Percentiles rank a stretch among this genome's conserved stretches.
Evolutionary conservation across 2,888 invertebrate genomes (phyloP).

Genomic region (Lasioglossum villosulum): DNA sequence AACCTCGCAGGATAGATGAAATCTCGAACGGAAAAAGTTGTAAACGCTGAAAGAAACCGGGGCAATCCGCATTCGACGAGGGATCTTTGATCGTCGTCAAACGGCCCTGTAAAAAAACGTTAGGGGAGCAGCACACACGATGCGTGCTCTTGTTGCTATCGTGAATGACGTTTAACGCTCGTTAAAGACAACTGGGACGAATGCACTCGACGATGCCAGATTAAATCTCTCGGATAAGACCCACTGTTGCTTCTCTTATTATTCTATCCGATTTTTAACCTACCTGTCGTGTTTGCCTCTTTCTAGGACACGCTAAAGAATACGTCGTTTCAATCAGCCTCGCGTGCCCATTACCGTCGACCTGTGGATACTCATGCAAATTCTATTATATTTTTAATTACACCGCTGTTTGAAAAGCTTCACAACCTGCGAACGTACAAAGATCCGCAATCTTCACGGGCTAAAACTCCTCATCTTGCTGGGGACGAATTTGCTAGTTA

Average conservation of each 20-base stretch:
- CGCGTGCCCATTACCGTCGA: not conserved
- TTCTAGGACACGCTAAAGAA: not conserved
- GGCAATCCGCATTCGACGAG: not conserved
- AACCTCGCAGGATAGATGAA: not conserved
- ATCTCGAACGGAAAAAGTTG: not conserved
- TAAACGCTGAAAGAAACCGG: not conserved
- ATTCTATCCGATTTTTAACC: not conserved
- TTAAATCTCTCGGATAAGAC: not conserved
- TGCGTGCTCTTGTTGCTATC: not conserved
- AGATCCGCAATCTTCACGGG: not conserved
- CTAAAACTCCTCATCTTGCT: not conserved
- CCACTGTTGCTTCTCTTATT: not conserved
- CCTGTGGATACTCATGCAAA: not conserved
- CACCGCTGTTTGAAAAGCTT: too few relatives aligned
- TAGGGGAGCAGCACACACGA: not conserved
- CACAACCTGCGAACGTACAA: too few relatives aligned
- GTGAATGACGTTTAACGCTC: not conserved
- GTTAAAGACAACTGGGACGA: not conserved
- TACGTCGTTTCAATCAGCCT: not conserved
- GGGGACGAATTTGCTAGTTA: not conserved
- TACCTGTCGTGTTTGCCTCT: not conserved
- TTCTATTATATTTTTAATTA: too few relatives aligned
- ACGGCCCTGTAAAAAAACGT: not conserved
- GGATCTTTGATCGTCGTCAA: not conserved
- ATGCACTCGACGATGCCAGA: not conserved